Evolutionary conservation across 1,140 invertebrate genomes (phyloP).

Genomic region (Platorchestia sp.): DNA sequence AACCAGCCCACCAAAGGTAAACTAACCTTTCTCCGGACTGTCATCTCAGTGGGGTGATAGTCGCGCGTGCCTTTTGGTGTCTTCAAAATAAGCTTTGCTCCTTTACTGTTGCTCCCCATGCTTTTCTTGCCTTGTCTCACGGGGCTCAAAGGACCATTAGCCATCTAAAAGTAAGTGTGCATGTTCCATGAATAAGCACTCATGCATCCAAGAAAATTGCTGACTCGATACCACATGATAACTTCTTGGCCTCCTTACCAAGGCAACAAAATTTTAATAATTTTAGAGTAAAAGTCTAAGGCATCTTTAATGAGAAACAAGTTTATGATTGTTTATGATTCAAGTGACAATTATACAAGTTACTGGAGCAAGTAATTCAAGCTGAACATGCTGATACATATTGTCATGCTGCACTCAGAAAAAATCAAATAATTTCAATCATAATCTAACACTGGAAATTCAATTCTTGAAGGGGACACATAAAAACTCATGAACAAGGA

Average conservation of each 20-base stretch:
- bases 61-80: constrained; percentile 91
- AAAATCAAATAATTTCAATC: too few relatives aligned
- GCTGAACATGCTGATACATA: too few relatives aligned
- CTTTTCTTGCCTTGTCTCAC: constrained; percentile 57
- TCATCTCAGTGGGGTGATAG: constrained; percentile 95
- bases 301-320: not conserved
- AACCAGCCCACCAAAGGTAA: too few relatives aligned
- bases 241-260: not conserved
- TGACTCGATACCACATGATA: not conserved
- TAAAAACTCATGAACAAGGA: too few relatives aligned
- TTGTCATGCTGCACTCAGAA: too few relatives aligned
- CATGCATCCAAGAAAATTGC: not conserved
- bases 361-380: not conserved
- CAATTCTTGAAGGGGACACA: too few relatives aligned
- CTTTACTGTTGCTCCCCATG: constrained; percentile 72
- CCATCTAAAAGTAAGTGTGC: not conserved
- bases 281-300: not conserved
- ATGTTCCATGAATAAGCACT: constrained; percentile 36
- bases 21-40: constrained; percentile 78
- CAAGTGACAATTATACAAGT: not conserved
- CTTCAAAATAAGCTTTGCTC: constrained; percentile 68
- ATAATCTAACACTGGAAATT: too few relatives aligned
- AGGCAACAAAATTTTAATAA: not conserved
- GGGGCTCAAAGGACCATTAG: constrained; percentile 46
- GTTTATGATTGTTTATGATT: not conserved